Percentiles rank a stretch among this genome's conserved stretches.
These are phyloP conservation scores for Anhinga anhinga DNA, from an alignment of 2,113 vertebrate genomes.

Conservation along the genomic window DNA sequence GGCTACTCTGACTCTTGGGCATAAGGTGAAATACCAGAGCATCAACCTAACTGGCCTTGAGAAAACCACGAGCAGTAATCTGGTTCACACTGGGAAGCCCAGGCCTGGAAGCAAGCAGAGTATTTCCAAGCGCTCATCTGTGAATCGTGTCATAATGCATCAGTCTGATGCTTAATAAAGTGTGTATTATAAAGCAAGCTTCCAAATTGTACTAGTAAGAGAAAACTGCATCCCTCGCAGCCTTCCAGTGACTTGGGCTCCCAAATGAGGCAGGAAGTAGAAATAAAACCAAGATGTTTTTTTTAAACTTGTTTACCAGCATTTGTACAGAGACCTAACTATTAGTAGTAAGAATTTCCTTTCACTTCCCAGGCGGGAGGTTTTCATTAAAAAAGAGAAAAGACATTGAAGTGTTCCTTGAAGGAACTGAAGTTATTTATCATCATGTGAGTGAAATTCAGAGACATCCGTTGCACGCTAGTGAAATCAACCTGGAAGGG, in stretches of 20 bases:
- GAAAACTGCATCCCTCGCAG: neutral
- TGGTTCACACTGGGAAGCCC: neutral
- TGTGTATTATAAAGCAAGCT: neutral
- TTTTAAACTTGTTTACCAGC: neutral
- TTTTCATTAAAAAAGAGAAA: neutral
- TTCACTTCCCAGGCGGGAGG: neutral
- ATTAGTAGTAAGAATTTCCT: neutral
- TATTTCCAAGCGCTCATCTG: neutral
- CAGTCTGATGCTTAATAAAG: neutral
- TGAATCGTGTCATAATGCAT: neutral
- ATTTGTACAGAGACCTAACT: neutral
- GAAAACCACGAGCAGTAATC: neutral
- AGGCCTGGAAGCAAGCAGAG: neutral
- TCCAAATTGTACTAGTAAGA: neutral
- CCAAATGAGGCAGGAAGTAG: neutral
- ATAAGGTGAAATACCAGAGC: neutral
- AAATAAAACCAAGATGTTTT: neutral
- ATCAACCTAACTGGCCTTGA: neutral
- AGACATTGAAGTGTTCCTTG: neutral
- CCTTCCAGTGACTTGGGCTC: neutral
- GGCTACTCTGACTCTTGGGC: neutral
- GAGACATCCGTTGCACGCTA: neutral
- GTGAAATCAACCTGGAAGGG: neutral
- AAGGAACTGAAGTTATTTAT: neutral
- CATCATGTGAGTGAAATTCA: neutral